Percentiles rank a stretch among this genome's conserved stretches.
Evolutionary conservation across 2,113 vertebrate species (phyloP).

Genomic region (Hippocampus guttulatus): DNA sequence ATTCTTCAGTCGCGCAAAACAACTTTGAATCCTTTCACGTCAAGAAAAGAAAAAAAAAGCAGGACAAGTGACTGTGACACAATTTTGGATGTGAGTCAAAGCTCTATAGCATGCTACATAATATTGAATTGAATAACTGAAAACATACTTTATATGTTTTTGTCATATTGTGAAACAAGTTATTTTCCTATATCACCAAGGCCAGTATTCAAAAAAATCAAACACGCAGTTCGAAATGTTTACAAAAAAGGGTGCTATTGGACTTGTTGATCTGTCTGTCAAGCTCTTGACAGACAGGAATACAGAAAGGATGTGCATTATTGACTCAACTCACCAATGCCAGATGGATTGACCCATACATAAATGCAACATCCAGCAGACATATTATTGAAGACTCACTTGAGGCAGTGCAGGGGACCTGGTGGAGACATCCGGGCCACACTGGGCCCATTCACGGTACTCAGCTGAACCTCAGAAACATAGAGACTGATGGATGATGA

Average conservation of each 20-base stretch:
- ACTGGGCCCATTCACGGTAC: conserved; percentile 82
- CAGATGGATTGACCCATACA: neutral
- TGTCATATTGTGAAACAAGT: too few species aligned
- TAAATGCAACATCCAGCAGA: neutral
- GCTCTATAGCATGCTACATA: too few species aligned
- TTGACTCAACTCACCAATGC: neutral
- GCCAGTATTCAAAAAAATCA: too few species aligned
- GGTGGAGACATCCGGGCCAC: conserved; percentile 86
- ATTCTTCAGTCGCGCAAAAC: too few species aligned
- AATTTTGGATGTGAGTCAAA: too few species aligned
- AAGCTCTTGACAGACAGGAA: neutral
- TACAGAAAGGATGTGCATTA: neutral
- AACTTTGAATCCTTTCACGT: too few species aligned
- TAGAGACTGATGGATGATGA: conserved; percentile 91
- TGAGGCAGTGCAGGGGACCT: conserved; percentile 91
- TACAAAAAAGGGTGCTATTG: neutral
- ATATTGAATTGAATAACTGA: too few species aligned
- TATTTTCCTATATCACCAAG: too few species aligned
- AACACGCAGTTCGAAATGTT: neutral
- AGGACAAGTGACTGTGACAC: too few species aligned
- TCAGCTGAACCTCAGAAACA: conserved; percentile 93
- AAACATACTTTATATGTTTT: too few species aligned
- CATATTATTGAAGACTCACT: conserved; percentile 71
- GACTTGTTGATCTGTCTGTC: neutral
- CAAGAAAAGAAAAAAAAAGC: too few species aligned